Percentiles rank a stretch among this genome's conserved stretches.
phyloP scores from a whole-genome alignment of 2,797 vertebrate species.

The Acanthiza pusilla region DNA sequence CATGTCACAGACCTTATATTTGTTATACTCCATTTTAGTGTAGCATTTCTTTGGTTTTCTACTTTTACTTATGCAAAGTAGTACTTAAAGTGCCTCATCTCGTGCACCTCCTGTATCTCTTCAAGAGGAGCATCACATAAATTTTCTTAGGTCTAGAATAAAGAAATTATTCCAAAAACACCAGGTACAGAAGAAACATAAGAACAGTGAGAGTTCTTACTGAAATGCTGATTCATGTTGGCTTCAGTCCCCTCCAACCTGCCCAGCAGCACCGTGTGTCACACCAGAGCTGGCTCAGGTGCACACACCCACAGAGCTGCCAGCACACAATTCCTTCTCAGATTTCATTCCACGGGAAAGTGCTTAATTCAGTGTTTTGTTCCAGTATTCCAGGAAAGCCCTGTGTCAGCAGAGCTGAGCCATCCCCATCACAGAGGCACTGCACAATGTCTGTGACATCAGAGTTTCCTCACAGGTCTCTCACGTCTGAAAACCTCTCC shows the following conservation, averaged over 20 bases:
- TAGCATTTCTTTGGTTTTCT: not conserved
- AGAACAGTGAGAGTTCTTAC: not conserved
- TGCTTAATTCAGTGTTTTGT: not conserved
- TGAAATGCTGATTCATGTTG: not conserved
- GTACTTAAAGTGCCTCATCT: not conserved
- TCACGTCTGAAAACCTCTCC: not conserved
- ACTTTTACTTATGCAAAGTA: not conserved
- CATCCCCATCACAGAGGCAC: not conserved
- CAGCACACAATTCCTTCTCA: not conserved
- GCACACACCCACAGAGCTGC: not conserved
- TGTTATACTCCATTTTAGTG: not conserved
- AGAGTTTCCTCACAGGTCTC: not conserved
- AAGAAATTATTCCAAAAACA: not conserved
- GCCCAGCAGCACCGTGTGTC: fast-evolving
- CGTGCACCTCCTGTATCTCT: fast-evolving
- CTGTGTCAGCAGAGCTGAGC: not conserved
- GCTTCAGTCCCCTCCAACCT: not conserved
- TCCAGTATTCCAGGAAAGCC: not conserved
- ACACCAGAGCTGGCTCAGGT: not conserved
- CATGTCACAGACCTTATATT: not conserved
- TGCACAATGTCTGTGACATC: not conserved
- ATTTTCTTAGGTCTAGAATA: not conserved
- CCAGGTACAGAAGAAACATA: not conserved
- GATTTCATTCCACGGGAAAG: not conserved
- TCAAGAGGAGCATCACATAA: not conserved